Evolutionary conservation across 2,797 vertebrate species (phyloP).

Genomic region (Geotrypetes seraphini): DNA sequence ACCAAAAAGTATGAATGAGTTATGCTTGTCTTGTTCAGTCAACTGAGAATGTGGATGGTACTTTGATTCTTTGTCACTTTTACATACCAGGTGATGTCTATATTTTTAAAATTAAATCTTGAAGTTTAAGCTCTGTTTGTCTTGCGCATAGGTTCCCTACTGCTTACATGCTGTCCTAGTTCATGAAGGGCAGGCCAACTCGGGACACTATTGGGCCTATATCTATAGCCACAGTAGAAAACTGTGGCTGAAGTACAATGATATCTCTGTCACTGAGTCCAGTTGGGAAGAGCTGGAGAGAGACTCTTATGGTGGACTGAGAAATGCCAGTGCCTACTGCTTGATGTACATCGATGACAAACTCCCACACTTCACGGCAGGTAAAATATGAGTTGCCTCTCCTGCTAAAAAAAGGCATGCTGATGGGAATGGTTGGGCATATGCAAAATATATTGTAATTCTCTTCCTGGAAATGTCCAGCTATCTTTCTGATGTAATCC

Average conservation of each 20-base stretch:
- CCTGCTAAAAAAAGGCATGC: too few relatives aligned
- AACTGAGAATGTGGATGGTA: not conserved
- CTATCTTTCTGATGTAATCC: too few relatives aligned
- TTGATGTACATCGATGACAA: conserved; percentile 86
- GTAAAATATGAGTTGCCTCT: too few relatives aligned
- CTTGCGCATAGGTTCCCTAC: conserved; percentile 74
- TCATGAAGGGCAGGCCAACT: conserved; percentile 90
- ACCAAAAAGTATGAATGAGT: rapidly evolving
- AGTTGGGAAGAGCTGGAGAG: conserved; percentile 89
- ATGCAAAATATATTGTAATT: too few relatives aligned
- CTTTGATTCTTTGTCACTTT: not conserved
- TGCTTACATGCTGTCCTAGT: conserved; percentile 86
- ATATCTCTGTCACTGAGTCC: conserved; percentile 78
- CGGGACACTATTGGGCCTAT: conserved; percentile 96
- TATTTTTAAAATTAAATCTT: not conserved
- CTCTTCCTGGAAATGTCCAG: too few relatives aligned
- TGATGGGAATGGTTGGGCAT: too few relatives aligned
- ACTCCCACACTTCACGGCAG: conserved; percentile 55
- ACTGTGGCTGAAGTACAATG: conserved; percentile 92
- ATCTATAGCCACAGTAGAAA: conserved; percentile 69
- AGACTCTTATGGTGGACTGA: conserved; percentile 88
- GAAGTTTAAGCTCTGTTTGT: rapidly evolving
- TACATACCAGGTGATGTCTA: not conserved
- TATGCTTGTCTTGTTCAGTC: not conserved
- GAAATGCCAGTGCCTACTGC: conserved; percentile 92